Percentiles rank a stretch among this genome's conserved stretches.
Evolutionary conservation across 1,140 invertebrate genomes (phyloP).

Genomic region (Galleria mellonella): DNA sequence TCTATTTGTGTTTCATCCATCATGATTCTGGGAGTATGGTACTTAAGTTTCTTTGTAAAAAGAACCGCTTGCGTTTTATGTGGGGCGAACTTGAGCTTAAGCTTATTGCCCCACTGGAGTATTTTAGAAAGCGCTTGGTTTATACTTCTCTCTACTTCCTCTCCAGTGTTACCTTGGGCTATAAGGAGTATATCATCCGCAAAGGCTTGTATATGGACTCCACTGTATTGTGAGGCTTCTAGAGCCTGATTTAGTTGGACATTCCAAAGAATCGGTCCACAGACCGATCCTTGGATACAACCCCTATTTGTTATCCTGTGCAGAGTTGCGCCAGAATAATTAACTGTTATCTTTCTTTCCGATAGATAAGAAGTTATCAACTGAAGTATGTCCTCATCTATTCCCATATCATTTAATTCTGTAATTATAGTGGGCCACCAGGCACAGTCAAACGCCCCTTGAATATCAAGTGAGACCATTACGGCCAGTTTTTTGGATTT

Average conservation of each 20-base stretch:
- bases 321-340: background rate
- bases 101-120: background rate
- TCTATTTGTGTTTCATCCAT: constrained; percentile 5
- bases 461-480: constrained; percentile 6
- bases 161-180: background rate
- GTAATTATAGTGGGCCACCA: constrained; percentile 3
- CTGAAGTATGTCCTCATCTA: background rate
- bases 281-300: constrained; percentile 3
- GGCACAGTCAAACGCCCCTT: constrained; percentile 8
- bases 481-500: background rate
- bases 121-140: background rate
- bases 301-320: background rate
- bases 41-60: background rate
- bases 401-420: background rate
- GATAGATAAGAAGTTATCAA: background rate
- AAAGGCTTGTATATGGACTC: background rate
- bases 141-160: background rate
- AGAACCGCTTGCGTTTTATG: background rate
- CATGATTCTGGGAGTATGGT: background rate
- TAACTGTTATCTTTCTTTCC: background rate
- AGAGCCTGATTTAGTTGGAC: background rate
- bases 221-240: background rate
- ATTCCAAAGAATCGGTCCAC: background rate
- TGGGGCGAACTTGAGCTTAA: background rate
- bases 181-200: constrained; percentile 3